Conservation (phyloP, 2,113 vertebrate genomes). For the Taxidea taxus region DNA sequence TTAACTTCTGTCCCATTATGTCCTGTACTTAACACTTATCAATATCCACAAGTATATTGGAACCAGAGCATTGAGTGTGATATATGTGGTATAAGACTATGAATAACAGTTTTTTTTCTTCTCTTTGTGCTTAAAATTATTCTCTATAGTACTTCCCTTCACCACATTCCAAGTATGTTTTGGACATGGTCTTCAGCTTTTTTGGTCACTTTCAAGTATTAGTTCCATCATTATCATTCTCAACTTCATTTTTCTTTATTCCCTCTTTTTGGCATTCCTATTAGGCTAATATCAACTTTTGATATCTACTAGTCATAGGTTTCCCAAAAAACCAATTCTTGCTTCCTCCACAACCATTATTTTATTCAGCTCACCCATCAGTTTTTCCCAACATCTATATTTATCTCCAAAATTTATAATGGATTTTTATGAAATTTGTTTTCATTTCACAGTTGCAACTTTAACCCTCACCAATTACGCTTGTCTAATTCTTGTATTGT, state of each 20-base stretch:
- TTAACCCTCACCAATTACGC: not conserved
- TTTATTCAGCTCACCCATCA: not conserved
- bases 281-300: not conserved
- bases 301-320: not conserved
- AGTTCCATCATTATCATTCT: not conserved
- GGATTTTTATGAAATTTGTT: not conserved
- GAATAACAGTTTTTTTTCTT: not conserved
- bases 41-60: not conserved
- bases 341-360: not conserved
- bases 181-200: not conserved
- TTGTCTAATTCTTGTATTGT: not conserved
- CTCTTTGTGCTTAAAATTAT: not conserved
- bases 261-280: not conserved
- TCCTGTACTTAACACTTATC: not conserved
- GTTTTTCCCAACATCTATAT: not conserved
- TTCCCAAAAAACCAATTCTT: not conserved
- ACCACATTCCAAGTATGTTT: not conserved
- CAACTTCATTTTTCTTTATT: not conserved
- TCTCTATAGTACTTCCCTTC: not conserved
- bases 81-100: not conserved
- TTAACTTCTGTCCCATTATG: not conserved
- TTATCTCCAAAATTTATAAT: not conserved
- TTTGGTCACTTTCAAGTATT: not conserved
- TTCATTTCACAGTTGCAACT: not conserved
- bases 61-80: not conserved